Base-by-base conservation (phyloP, 2,113 vertebrate genomes). In the Lethenteron reissneri region DNA sequence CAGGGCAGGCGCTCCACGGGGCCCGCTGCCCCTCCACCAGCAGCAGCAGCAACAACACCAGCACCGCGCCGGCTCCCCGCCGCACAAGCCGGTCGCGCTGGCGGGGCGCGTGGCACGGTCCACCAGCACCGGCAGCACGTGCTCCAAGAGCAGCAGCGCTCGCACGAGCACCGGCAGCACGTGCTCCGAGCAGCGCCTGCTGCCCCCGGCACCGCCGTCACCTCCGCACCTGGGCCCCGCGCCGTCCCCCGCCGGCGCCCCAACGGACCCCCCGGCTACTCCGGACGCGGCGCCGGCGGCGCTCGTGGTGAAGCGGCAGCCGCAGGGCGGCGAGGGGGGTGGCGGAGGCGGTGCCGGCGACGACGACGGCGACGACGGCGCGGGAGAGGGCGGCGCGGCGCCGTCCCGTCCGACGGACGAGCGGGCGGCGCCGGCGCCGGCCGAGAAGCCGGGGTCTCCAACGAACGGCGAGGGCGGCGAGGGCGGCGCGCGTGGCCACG, bases 211-310 rank as follows among this genome's bases (percentile, higher is more conserved):
- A 41, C 25, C 25, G 25, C 25, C 25, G 5, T 41, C 9, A 71
- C 73, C 12, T 75, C 77, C 56, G 60, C 80, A 71, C 78, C 72
- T 0, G 83, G 81, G 71, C 79, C 78, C 0, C 72, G 75, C 56
- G 76, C 80, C 74, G 92, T 95, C 77, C 91, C 92, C 56, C 88
- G 89, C 73, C 77, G 80, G 0, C 85, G 89, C 77, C 78, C n/a
- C 62, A 9, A 21, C 15, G 62, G 62, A 11, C 11, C 25, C 25
- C 4, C 25, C 25, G 5, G 25, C 25, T 41, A 6, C 25, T 5
- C 25, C 25, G 25, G 25, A 41, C 5, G 25, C 25, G 25, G 25
- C 25, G 25, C 25, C 25, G 25, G 25, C 25, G 25, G 25, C 25
- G 25, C 25, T 4, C 25, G 62, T 68, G 62, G 62, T 68, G 62